These are phyloP conservation scores for Eupithecia centaureata DNA, from an alignment of 2,888 invertebrate species.

Conservation along the genomic window DNA sequence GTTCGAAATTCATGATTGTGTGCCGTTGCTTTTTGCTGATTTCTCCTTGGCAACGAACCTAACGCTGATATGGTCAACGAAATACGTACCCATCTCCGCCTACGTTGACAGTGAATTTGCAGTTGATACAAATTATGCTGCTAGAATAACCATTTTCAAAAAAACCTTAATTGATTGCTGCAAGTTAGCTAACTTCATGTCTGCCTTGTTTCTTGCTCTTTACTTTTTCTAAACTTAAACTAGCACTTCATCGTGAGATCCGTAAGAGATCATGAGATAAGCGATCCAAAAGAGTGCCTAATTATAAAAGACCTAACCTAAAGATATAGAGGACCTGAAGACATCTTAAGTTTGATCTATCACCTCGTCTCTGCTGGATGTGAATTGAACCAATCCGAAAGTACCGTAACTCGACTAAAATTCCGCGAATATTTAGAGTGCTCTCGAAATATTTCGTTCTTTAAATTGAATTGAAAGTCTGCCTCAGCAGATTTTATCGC, in stretches of 20 bases:
- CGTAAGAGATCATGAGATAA: neutral
- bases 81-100: no score
- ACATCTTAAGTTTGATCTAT: neutral
- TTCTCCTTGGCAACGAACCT: neutral
- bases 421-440: neutral
- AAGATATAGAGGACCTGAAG: neutral
- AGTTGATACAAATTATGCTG: no score
- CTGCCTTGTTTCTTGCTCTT: neutral
- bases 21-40: neutral
- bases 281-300: neutral
- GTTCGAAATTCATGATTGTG: neutral
- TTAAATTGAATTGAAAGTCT: slow-evolving; percentile 14
- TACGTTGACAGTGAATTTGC: no score
- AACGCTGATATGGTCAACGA: no score
- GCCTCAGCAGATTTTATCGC: slow-evolving; percentile 36
- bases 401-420: neutral
- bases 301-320: no score
- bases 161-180: no score
- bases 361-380: neutral
- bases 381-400: neutral
- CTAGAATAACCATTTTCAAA: no score
- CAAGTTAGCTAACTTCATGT: no score
- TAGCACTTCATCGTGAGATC: neutral
- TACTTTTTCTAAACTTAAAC: no score
- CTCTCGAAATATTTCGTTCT: slow-evolving; percentile 6